These are phyloP conservation scores for Lophius americanus DNA, from an alignment of 2,797 vertebrate genomes.

Conservation along the genomic window DNA sequence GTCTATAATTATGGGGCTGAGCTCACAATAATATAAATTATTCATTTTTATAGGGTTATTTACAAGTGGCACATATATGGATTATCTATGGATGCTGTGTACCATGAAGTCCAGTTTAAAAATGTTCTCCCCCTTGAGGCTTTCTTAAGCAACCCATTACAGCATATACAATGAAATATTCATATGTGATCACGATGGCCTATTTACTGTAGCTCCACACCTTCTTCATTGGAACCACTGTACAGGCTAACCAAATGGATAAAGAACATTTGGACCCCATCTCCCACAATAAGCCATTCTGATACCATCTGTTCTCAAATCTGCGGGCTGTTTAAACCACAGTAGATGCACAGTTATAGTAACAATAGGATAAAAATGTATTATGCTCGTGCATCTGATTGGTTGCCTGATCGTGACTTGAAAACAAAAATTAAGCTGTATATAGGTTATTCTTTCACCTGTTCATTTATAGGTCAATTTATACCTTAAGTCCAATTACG, in stretches of 20 bases:
- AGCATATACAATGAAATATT: conserved; percentile 73
- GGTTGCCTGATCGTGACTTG: neutral
- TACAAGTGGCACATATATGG: conserved; percentile 9
- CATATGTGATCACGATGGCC: conserved; percentile 70
- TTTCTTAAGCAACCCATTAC: conserved; percentile 58
- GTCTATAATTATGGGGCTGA: conserved; percentile 1
- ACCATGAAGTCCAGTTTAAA: conserved; percentile 48
- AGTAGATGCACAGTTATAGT: conserved; percentile 10
- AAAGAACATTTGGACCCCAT: conserved; percentile 24
- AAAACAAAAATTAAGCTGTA: neutral
- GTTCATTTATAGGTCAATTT: neutral
- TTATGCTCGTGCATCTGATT: conserved; percentile 9
- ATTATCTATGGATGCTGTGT: conserved; percentile 18
- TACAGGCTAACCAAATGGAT: conserved; percentile 14
- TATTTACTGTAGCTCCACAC: conserved; percentile 63
- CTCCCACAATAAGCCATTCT: conserved; percentile 20
- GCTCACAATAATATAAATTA: conserved; percentile 22
- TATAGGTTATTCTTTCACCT: neutral
- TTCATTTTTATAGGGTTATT: conserved; percentile 24
- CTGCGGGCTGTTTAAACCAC: conserved; percentile 14
- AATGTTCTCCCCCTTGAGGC: conserved; percentile 34
- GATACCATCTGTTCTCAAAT: conserved; percentile 32
- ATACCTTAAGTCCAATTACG: neutral
- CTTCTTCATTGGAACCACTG: conserved; percentile 20
- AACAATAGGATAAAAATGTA: conserved; percentile 19